A percentile compares a stretch with the other conserved stretches of the same genome.
Conservation (phyloP, 1,140 invertebrate species). For the Drosophila paulistorum region DNA sequence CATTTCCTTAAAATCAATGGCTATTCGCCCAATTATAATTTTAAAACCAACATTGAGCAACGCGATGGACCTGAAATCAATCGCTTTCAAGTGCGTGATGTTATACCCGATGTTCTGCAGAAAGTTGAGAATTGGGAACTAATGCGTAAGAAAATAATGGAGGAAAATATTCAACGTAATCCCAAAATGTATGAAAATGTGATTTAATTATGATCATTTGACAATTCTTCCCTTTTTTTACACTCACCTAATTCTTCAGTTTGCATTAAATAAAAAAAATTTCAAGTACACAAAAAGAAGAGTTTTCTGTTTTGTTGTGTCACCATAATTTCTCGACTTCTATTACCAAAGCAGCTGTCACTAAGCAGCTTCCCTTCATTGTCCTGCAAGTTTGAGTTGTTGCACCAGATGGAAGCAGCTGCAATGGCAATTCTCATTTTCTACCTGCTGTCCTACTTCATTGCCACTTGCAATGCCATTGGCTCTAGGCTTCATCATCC, state of each 20-base stretch:
- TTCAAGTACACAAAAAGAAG: slow-evolving; percentile 11
- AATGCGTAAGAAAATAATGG: slow-evolving; percentile 62
- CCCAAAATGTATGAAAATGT: slow-evolving; percentile 80
- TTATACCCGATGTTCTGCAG: slow-evolving; percentile 65
- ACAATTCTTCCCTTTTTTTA: neutral
- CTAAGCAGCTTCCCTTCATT: slow-evolving; percentile 31
- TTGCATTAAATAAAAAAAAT: slow-evolving; percentile 25
- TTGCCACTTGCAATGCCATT: slow-evolving; percentile 43
- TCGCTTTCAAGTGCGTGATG: slow-evolving; percentile 57
- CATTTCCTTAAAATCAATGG: slow-evolving; percentile 80
- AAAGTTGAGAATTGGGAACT: slow-evolving; percentile 64
- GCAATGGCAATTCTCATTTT: slow-evolving; percentile 67
- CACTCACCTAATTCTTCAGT: slow-evolving; percentile 6
- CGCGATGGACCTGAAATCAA: slow-evolving; percentile 69
- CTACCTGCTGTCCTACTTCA: slow-evolving; percentile 70
- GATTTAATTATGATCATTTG: slow-evolving; percentile 21
- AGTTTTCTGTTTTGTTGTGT: neutral
- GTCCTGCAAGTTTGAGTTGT: slow-evolving; percentile 53
- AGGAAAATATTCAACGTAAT: slow-evolving; percentile 75
- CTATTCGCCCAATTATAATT: slow-evolving; percentile 80
- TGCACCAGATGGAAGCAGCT: slow-evolving; percentile 50
- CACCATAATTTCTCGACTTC: slow-evolving; percentile 2
- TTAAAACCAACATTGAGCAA: slow-evolving; percentile 72
- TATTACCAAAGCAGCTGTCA: slow-evolving; percentile 14
- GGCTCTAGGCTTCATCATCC: slow-evolving; percentile 2